phyloP scores from a whole-genome alignment of 2,113 vertebrate genomes.

The Gobiocypris rarus region DNA sequence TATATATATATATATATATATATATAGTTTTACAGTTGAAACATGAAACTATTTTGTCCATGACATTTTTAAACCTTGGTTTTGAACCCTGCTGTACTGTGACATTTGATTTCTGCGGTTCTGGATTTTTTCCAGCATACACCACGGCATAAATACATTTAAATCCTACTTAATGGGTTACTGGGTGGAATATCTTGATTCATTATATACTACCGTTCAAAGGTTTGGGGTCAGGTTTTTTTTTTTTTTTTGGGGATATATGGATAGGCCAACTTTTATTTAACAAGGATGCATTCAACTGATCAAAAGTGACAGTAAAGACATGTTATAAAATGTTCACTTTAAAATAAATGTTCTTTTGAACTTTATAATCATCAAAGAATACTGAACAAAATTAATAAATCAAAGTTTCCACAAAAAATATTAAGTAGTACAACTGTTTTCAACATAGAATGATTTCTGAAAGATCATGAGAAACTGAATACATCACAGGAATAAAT shows the following conservation, averaged over 20 bases:
- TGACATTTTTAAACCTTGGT: background rate
- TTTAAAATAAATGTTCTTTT: background rate
- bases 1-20: no score
- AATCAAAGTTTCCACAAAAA: background rate
- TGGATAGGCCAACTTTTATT: background rate
- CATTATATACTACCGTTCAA: background rate
- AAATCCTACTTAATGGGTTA: background rate
- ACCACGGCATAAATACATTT: background rate
- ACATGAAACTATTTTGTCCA: no score
- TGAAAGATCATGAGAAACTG: no score
- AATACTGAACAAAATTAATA: background rate
- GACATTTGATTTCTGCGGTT: background rate
- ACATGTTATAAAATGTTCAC: no score
- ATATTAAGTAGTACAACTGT: background rate
- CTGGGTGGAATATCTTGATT: background rate
- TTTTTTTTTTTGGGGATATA: background rate
- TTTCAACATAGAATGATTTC: background rate
- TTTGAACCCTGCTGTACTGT: background rate
- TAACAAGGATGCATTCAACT: background rate
- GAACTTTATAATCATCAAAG: background rate
- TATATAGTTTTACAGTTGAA: no score
- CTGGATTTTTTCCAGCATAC: background rate
- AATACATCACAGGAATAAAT: no score
- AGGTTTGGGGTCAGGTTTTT: background rate
- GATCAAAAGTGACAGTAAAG: background rate